Conservation (phyloP, 92 coral and sea anemone species). For the Muricea muricata region DNA sequence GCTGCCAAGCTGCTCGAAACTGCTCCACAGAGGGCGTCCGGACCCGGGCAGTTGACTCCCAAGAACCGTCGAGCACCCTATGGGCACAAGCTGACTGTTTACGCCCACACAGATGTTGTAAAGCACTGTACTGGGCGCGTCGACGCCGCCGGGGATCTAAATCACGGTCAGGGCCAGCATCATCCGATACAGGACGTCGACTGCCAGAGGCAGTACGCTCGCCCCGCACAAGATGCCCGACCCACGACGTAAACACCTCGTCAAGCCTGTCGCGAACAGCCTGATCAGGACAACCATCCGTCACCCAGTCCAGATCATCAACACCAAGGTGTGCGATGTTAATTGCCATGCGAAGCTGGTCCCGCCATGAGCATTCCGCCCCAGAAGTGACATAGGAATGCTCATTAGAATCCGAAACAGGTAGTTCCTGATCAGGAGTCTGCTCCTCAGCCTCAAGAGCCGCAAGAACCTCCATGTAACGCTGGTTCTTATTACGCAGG, state of each 20-base stretch:
- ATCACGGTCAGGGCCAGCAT: conserved; percentile 43
- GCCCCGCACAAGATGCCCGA: background rate
- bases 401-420: no score
- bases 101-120: background rate
- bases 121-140: background rate
- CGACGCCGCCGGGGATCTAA: background rate
- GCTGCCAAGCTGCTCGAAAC: background rate
- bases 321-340: background rate
- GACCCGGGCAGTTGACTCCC: background rate
- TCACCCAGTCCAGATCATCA: conserved; percentile 11
- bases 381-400: no score
- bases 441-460: conserved; percentile 10
- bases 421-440: background rate
- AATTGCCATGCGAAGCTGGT: background rate
- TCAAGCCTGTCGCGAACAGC: background rate
- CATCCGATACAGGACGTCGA: background rate
- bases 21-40: background rate
- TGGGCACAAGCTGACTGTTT: background rate
- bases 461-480: background rate
- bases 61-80: background rate
- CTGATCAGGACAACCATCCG: background rate
- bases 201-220: background rate
- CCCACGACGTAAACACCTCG: background rate
- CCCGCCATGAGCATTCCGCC: background rate
- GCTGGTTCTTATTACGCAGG: background rate